These are phyloP conservation scores for Paracentrotus lividus DNA, from an alignment of 53 echinoderm and acorn worm species.

Conservation along the genomic window DNA sequence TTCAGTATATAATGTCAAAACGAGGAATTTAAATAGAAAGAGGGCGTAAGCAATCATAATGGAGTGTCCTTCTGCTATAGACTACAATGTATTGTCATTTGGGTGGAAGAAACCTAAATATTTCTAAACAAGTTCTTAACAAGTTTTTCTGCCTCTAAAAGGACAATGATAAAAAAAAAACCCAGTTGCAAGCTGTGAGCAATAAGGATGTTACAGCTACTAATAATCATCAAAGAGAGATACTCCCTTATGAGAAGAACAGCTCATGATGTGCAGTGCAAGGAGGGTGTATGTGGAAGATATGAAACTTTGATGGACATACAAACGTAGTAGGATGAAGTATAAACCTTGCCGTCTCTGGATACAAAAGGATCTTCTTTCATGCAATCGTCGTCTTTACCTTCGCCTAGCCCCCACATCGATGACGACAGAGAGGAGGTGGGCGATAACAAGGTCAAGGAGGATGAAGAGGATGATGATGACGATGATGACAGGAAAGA, in stretches of 20 bases:
- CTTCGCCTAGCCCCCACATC: slow-evolving; percentile 49
- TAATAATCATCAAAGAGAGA: not conserved
- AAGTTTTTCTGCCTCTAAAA: not conserved
- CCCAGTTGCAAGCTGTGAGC: not conserved
- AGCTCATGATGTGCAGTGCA: not conserved
- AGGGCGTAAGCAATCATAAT: not conserved
- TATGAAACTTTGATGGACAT: slow-evolving; percentile 42
- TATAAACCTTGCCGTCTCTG: slow-evolving; percentile 56
- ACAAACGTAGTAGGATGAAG: slow-evolving; percentile 58
- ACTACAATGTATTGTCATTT: not conserved
- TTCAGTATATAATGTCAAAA: not conserved
- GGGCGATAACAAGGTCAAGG: slow-evolving; percentile 57
- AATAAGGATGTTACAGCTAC: not conserved
- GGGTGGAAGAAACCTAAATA: not conserved
- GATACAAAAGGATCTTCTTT: slow-evolving; percentile 57
- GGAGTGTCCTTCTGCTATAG: not conserved
- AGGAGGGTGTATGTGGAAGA: not conserved
- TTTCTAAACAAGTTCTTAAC: not conserved
- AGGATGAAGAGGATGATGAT: slow-evolving; percentile 60
- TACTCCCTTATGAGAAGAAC: not conserved
- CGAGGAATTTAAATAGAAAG: not conserved
- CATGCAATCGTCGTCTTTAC: slow-evolving; percentile 50
- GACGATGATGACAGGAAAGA: slow-evolving; percentile 49
- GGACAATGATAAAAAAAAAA: not conserved
- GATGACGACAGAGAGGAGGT: slow-evolving; percentile 50